A percentile compares a stretch with the other conserved stretches of the same genome.
Evolutionary conservation across 2,113 vertebrate species (phyloP).

Genomic region (Asarcornis scutulata): DNA sequence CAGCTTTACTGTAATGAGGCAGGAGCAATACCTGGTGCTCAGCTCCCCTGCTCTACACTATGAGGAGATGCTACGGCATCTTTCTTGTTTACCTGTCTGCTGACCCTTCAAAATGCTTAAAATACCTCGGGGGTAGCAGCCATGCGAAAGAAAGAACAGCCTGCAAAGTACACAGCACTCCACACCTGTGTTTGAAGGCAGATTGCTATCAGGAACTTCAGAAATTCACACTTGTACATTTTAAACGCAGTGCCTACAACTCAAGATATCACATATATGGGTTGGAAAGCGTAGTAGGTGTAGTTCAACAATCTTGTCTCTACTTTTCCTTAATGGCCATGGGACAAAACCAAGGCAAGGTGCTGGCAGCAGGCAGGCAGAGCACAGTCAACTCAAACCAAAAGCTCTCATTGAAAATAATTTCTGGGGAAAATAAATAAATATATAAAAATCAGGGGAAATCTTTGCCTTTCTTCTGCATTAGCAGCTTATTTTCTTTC

Average conservation of each 20-base stretch:
- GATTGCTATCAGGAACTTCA: neutral
- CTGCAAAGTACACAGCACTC: neutral
- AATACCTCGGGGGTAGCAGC: neutral
- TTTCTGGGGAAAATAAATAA: neutral
- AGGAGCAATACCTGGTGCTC: neutral
- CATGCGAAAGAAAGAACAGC: neutral
- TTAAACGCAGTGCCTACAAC: neutral
- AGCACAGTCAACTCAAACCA: neutral
- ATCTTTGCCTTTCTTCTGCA: neutral
- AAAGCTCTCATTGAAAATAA: neutral
- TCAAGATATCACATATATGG: rapidly evolving
- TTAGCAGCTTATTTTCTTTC: neutral
- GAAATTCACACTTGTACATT: neutral
- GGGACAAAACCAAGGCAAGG: neutral
- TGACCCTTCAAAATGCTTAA: neutral
- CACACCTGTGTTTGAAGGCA: neutral
- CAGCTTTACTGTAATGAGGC: neutral
- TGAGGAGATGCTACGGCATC: neutral
- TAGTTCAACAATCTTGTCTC: neutral
- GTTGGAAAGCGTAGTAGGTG: neutral
- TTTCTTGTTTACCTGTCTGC: neutral
- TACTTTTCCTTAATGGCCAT: neutral
- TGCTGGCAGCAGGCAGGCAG: neutral
- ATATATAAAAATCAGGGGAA: neutral
- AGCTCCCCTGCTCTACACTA: neutral